These are phyloP conservation scores for Pardalotus punctatus DNA, from an alignment of 2,113 vertebrate genomes.

Conservation along the genomic window DNA sequence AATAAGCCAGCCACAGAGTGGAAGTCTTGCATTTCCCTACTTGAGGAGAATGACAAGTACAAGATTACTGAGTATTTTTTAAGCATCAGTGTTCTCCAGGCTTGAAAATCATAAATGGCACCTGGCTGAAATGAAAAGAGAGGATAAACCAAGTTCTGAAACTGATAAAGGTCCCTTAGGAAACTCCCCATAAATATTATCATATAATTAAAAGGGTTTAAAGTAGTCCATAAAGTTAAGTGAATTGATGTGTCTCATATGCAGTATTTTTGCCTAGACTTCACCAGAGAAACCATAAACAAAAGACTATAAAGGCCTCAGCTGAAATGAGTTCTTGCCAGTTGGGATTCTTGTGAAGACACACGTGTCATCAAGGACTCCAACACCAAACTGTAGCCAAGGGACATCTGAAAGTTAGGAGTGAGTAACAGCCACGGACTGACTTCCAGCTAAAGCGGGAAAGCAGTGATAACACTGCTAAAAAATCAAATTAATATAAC, in stretches of 20 bases:
- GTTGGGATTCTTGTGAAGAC: slow-evolving; percentile 46
- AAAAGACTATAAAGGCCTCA: slow-evolving; percentile 59
- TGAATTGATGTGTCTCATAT: slow-evolving; percentile 63
- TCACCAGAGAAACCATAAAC: slow-evolving; percentile 65
- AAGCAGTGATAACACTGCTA: neutral
- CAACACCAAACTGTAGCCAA: neutral
- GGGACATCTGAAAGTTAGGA: neutral
- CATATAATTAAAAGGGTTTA: slow-evolving; percentile 65
- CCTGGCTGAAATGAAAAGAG: neutral
- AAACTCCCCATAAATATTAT: slow-evolving; percentile 62
- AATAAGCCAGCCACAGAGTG: neutral
- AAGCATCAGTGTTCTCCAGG: neutral
- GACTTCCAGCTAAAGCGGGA: neutral
- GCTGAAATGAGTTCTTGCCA: slow-evolving; percentile 50
- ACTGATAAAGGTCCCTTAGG: slow-evolving; percentile 24
- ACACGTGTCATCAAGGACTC: neutral
- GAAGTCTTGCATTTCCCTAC: neutral
- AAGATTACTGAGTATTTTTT: neutral
- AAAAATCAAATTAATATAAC: neutral
- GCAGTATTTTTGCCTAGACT: slow-evolving; percentile 64
- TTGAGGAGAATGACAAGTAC: neutral
- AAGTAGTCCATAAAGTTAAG: slow-evolving; percentile 62
- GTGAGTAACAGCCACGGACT: neutral
- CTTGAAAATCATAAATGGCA: slow-evolving; percentile 8
- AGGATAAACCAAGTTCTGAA: slow-evolving; percentile 27